Base-by-base conservation (phyloP, 2,113 vertebrate genomes). In the Pavo muticus region DNA sequence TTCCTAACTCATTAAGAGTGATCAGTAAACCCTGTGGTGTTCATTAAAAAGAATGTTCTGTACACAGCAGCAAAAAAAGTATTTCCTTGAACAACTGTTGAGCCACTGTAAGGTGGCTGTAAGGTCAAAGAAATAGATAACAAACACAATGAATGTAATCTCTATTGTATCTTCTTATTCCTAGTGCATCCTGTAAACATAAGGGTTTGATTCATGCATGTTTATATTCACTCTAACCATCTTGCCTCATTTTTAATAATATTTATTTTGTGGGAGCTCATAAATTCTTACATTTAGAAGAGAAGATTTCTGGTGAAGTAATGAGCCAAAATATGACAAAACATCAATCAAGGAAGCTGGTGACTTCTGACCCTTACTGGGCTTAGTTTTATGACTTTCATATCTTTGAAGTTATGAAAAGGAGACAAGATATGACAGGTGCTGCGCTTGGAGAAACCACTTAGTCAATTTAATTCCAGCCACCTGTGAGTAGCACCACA, bases 381-480 rank as follows among this genome's bases (percentile, higher is more conserved):
- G 94, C 96, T 96, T 97, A 89, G 93, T 97, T 98, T 98, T 98
- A 98, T 98, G 98, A 98, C 98, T 98, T 98, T 98, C 98, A 98
- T 98, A 98, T 98, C 97, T 98, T 97, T 97, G 97, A 98, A 97
- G 98, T 97, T 98, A 98, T 98, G 97, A 98, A 98, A 97, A 98
- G 97, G 96, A 97, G 98, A 98, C 97, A 97, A 97, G 97, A 98
- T 96, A 95, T 98, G 98, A 98, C 98, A 98, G 98, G 95, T 97
- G 97, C 98, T 98, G 97, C 94, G 96, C 97, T 98, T 97, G 97
- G 97, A 97, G 97, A 98, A 98, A 97, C 95, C 97, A 94, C 96
- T 95, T 94, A 94, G 97, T 96, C 97, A 97, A 97, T 98, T 98
- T 96, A 98, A 98, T 98, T 97, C 35, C 61, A 79, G 95, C 93